Base-by-base conservation (phyloP, 1,140 invertebrate genomes). In the Drosophila burlai region DNA sequence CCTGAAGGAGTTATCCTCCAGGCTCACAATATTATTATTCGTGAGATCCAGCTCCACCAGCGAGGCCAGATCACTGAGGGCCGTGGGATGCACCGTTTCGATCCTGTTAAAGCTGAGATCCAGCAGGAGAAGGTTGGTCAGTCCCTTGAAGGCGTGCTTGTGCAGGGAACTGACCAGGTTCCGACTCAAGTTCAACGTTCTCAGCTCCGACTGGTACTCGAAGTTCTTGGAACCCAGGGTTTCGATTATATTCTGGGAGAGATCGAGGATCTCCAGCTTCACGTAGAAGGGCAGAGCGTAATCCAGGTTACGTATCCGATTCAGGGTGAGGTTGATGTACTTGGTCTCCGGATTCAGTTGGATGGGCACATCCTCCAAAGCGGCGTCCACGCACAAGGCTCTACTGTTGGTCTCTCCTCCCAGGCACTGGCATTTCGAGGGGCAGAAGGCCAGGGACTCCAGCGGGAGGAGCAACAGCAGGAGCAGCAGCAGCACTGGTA, bases 281-380 rank as follows among this genome's bases (percentile, higher is more conserved):
- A 95, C 95, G 93, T 98, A 97, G 92, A 97, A 96, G 16, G 94
- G 94, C 76, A 97, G 95, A 3, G 96, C 95, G 81, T 95, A 96
- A 52, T 96, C 95, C 3, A 97, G 93, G 79, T 95, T 96, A 78
- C 94, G 94, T 77, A 97, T 96, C 47, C 95, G 94, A 91, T 97
- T 97, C 75, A 95, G 94, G 1, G 96, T 96, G 38, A 97, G 94
- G 83, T 97, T 96, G 83, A 97, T 95, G 87, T 96, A 95, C 26
- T 95, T 95, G 36, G 97, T 95, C 86, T 97, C 96, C n/a, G 96
- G 97, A 91, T 98, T 98, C 76, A 98, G 94, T 85, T 97, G 97
- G 67, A 97, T 97, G 38, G 97, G 97, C 36, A 98, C 96, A 76
- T 97, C 96, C 91, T 97, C 97, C 50, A 98, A 94, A 50, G 94